phyloP scores from a whole-genome alignment of 2,797 vertebrate species.

The Ibycter americanus region DNA sequence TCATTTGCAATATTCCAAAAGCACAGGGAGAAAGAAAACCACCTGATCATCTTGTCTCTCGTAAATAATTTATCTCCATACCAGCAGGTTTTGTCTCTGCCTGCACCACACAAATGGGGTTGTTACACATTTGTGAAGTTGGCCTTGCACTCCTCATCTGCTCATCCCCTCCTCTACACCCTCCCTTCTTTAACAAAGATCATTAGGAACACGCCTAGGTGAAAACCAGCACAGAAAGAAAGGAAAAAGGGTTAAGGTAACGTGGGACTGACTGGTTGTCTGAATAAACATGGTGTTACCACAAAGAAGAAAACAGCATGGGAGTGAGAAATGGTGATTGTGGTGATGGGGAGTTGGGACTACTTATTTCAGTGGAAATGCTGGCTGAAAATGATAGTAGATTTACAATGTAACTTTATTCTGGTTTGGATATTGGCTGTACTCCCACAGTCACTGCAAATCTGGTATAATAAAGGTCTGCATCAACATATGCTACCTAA shows the following conservation, averaged over 20 bases:
- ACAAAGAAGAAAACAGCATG: neutral
- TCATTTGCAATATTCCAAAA: neutral
- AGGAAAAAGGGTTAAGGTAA: neutral
- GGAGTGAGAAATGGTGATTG: neutral
- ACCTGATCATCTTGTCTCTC: neutral
- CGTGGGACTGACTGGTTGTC: neutral
- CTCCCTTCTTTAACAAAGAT: neutral
- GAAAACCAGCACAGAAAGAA: neutral
- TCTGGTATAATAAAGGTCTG: neutral
- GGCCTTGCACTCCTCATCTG: neutral
- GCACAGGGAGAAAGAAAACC: neutral
- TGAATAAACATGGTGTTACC: neutral
- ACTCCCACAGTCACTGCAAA: neutral
- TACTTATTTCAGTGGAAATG: neutral
- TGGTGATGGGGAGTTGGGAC: neutral
- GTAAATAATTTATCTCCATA: neutral
- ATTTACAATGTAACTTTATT: neutral
- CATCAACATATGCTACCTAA: neutral
- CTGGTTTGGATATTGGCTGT: neutral
- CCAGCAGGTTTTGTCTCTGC: neutral
- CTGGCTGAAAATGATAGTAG: neutral
- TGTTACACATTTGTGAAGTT: neutral
- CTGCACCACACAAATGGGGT: neutral
- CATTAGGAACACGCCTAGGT: neutral
- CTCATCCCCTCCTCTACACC: neutral